These are phyloP conservation scores for Slavum lentiscoides DNA, from an alignment of 2,888 invertebrate genomes.

Conservation along the genomic window DNA sequence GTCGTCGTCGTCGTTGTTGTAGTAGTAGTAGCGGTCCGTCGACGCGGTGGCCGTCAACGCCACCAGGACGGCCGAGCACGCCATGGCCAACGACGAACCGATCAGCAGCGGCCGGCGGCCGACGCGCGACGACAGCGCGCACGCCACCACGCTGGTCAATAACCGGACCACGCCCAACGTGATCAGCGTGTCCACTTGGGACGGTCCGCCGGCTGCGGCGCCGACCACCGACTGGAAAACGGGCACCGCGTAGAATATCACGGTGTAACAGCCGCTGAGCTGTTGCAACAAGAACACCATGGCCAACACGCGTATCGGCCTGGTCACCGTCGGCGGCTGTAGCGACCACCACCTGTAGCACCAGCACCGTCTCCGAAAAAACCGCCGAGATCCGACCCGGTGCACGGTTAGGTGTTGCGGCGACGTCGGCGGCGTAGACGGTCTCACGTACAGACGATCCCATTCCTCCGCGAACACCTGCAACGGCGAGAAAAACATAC, in stretches of 20 bases:
- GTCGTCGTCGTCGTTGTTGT: neutral
- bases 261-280: slow-evolving; percentile 64
- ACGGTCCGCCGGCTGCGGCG: neutral
- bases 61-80: slow-evolving; percentile 55
- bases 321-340: neutral
- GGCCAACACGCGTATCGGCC: slow-evolving; percentile 62
- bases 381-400: neutral
- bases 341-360: neutral
- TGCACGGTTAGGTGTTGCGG: too few species aligned
- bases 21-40: too few species aligned
- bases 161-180: slow-evolving; percentile 63
- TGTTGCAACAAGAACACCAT: slow-evolving; percentile 65
- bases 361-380: neutral
- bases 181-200: slow-evolving; percentile 40
- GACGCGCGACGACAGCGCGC: slow-evolving; percentile 62
- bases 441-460: neutral
- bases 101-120: slow-evolving; percentile 64
- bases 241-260: slow-evolving; percentile 66
- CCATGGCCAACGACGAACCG: slow-evolving; percentile 64
- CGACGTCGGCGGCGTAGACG: neutral
- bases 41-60: slow-evolving; percentile 31
- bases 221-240: slow-evolving; percentile 62
- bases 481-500: too few species aligned
- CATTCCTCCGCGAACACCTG: slow-evolving; percentile 30
- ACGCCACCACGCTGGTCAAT: slow-evolving; percentile 63